Conservation (phyloP, 1,140 invertebrate genomes). For the Laupala kohalensis region DNA sequence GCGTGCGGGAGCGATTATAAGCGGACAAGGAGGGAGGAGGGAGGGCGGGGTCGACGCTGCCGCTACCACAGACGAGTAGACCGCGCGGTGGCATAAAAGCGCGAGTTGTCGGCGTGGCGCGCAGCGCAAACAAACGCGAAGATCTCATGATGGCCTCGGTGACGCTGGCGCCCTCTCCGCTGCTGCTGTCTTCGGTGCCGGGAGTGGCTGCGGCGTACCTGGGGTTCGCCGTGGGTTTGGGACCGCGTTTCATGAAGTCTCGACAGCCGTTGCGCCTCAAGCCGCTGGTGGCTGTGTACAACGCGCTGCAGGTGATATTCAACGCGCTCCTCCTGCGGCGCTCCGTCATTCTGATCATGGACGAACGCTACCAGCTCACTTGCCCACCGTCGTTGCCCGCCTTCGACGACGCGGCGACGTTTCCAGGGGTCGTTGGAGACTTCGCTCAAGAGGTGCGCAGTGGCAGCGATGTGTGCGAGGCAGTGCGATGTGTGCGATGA, state of each 20-base stretch:
- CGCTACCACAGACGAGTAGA: no score
- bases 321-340: neutral
- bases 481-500: no score
- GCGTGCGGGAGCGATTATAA: neutral
- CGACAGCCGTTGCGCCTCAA: neutral
- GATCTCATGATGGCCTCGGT: neutral
- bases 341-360: neutral
- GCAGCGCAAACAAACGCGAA: neutral
- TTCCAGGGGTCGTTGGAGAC: no score
- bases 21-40: no score
- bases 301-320: neutral
- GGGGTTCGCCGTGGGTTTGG: neutral
- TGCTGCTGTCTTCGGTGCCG: neutral
- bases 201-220: neutral
- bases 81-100: neutral
- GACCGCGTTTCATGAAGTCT: neutral
- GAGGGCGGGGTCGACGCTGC: no score
- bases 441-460: neutral
- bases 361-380: neutral
- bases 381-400: neutral
- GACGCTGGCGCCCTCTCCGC: neutral
- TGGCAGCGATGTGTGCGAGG: no score
- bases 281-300: neutral
- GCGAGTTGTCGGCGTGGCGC: no score
- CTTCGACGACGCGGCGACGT: neutral